phyloP scores from a whole-genome alignment of 2,797 vertebrate species.

The Schizopygopsis pylzovi region DNA sequence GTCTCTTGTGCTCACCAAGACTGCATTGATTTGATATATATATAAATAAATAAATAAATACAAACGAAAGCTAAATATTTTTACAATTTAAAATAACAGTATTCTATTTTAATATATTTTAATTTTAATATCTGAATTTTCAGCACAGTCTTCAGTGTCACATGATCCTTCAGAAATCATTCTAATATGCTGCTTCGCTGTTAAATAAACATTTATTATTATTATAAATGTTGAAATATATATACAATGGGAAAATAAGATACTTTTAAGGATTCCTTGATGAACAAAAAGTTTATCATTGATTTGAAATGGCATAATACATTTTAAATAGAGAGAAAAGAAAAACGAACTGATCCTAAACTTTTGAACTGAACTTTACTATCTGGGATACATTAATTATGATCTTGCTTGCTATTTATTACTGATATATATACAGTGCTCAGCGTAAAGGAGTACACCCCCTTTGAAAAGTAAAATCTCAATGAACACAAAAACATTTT shows the following conservation, averaged over 20 bases:
- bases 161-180: neutral
- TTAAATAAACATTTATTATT: neutral
- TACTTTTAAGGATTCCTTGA: neutral
- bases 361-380: neutral
- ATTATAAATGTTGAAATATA: neutral
- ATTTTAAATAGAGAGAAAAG: neutral
- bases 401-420: constrained; percentile 7
- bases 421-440: neutral
- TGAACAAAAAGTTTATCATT: neutral
- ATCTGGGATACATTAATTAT: constrained; percentile 1
- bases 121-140: neutral
- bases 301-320: neutral
- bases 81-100: neutral
- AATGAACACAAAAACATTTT: too few relatives aligned
- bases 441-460: too few relatives aligned
- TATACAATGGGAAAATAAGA: neutral
- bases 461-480: too few relatives aligned
- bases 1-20: neutral
- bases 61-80: neutral
- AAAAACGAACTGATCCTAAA: neutral
- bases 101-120: neutral
- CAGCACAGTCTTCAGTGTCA: neutral
- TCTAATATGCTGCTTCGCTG: neutral
- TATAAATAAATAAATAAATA: too few relatives aligned
- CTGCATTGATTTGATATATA: neutral